A percentile compares a stretch with the other conserved stretches of the same genome.
Conservation (phyloP, 2,888 invertebrate genomes). For the Drosophila basisetae region DNA sequence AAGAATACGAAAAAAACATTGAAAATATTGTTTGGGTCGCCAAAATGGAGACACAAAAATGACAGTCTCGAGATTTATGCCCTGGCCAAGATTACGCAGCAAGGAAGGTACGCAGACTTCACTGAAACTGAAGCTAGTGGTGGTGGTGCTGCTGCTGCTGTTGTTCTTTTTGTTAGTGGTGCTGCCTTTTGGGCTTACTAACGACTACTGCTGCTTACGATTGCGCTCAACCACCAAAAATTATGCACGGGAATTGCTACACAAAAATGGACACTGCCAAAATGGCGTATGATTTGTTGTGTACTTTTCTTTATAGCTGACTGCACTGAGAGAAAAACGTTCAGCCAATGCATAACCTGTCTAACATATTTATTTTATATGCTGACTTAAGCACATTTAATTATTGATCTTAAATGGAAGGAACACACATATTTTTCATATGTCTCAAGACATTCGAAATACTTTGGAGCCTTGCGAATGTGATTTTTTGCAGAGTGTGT, state of each 20-base stretch:
- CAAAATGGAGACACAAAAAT: conserved; percentile 84
- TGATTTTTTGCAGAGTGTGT: neutral
- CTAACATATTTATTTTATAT: neutral
- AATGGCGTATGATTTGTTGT: conserved; percentile 81
- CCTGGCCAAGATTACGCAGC: conserved; percentile 80
- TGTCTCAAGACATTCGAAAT: neutral
- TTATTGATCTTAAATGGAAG: neutral
- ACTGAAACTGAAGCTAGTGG: conserved; percentile 14
- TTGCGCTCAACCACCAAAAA: conserved; percentile 65
- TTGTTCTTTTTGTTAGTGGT: conserved; percentile 1
- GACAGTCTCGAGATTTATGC: conserved; percentile 83
- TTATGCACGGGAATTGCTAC: conserved; percentile 71
- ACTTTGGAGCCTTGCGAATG: neutral
- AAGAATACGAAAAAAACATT: conserved; percentile 62
- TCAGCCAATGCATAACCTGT: neutral
- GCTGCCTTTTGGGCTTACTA: conserved; percentile 42
- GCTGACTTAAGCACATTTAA: neutral
- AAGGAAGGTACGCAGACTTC: conserved; percentile 21
- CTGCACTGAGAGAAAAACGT: conserved; percentile 5
- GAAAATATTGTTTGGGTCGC: conserved; percentile 83
- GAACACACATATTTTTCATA: neutral
- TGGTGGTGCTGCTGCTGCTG: conserved; percentile 10
- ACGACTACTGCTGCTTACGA: conserved; percentile 55
- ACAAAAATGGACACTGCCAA: conserved; percentile 65
- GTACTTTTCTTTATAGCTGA: conserved; percentile 65